Evolutionary conservation across 2,797 vertebrate species (phyloP).

Genomic region (Macropus fuliginosus): DNA sequence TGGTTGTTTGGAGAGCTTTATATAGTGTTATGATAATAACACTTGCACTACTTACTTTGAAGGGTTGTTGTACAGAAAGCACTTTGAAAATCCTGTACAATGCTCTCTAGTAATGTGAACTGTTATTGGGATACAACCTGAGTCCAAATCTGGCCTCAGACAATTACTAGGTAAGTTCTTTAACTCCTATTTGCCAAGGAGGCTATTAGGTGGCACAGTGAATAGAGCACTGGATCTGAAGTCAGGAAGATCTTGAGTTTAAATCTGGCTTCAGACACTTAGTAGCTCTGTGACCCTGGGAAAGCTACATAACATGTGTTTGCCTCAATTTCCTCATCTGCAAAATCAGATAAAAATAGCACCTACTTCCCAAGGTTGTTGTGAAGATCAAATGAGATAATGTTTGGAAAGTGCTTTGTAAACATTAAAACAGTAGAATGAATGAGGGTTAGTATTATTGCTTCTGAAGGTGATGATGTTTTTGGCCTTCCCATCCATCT

Average conservation of each 20-base stretch:
- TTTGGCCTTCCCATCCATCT: not conserved
- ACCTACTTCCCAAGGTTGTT: no score
- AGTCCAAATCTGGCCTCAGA: not conserved
- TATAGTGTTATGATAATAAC: not conserved
- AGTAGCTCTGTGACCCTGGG: no score
- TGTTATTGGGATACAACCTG: not conserved
- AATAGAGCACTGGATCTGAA: no score
- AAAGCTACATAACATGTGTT: no score
- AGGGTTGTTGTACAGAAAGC: not conserved
- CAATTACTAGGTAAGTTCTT: no score
- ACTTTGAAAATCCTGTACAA: not conserved
- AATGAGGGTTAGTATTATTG: not conserved
- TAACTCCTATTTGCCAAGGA: no score
- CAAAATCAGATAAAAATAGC: no score
- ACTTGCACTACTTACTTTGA: not conserved
- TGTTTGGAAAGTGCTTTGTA: not conserved
- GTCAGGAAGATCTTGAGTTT: no score
- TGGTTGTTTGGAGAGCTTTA: not conserved
- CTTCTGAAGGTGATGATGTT: not conserved
- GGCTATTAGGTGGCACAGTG: no score
- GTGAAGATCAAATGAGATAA: not conserved
- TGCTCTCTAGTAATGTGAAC: not conserved
- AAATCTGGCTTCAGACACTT: no score
- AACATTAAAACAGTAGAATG: not conserved
- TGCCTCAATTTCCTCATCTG: no score